These are phyloP conservation scores for Luffia ferchaultella DNA, from an alignment of 2,888 invertebrate genomes.

Conservation along the genomic window DNA sequence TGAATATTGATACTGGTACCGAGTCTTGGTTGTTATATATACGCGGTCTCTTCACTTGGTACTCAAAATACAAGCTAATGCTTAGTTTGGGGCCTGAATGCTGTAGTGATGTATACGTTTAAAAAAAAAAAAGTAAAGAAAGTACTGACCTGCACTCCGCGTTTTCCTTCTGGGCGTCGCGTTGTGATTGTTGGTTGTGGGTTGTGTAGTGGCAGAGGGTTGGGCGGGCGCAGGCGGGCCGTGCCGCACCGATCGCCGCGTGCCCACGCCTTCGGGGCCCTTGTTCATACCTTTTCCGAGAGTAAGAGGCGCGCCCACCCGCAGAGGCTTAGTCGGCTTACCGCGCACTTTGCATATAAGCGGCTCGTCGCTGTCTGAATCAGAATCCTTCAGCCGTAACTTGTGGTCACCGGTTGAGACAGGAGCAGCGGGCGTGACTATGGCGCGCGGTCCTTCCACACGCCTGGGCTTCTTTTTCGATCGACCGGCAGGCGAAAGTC, in stretches of 20 bases:
- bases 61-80: no score
- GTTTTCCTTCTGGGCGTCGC: constrained; percentile 67
- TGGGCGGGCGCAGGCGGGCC: constrained; percentile 28
- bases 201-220: constrained; percentile 28
- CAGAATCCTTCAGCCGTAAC: constrained; percentile 69
- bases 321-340: constrained; percentile 24
- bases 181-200: constrained; percentile 26
- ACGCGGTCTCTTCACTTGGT: no score
- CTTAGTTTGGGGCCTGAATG: no score
- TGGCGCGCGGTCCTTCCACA: constrained; percentile 38
- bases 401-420: constrained; percentile 28
- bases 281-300: constrained; percentile 21
- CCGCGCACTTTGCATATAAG: constrained; percentile 75
- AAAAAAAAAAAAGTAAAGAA: no score
- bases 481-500: constrained; percentile 37
- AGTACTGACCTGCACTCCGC: constrained; percentile 72
- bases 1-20: no score
- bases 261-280: constrained; percentile 55
- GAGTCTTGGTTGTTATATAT: no score
- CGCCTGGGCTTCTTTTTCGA: constrained; percentile 47
- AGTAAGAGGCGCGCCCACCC: constrained; percentile 15
- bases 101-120: no score
- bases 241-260: constrained; percentile 64
- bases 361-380: constrained; percentile 84
- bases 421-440: constrained; percentile 13